Conservation (phyloP, 2,113 vertebrate genomes). For the Ornithorhynchus anatinus region DNA sequence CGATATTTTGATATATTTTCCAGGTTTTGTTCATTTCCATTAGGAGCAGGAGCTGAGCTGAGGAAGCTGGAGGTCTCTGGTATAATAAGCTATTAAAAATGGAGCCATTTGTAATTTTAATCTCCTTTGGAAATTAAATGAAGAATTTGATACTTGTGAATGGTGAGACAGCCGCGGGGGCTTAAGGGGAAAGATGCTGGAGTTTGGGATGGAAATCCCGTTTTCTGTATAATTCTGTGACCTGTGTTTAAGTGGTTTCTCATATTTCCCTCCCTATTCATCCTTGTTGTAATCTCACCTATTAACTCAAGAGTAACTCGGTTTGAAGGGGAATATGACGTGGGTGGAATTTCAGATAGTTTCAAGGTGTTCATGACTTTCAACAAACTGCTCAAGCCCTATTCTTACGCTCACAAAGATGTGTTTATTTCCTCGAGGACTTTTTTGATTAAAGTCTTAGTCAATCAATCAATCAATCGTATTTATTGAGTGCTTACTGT, state of each 20-base stretch:
- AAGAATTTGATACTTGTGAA: conserved; percentile 22
- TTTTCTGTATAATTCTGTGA: conserved; percentile 5
- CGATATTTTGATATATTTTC: not conserved
- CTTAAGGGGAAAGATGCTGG: not conserved
- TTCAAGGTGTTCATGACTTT: conserved; percentile 59
- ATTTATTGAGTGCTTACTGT: too few species aligned
- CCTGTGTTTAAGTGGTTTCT: conserved; percentile 12
- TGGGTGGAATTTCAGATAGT: conserved; percentile 39
- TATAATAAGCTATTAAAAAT: not conserved
- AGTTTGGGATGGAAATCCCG: conserved; percentile 1
- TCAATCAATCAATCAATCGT: too few species aligned
- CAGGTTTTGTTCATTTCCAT: not conserved
- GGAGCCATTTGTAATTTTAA: not conserved
- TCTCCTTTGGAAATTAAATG: not conserved
- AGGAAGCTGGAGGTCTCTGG: not conserved
- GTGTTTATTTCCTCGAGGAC: conserved; percentile 41
- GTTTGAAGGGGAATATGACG: conserved; percentile 4
- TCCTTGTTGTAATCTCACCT: conserved; percentile 23
- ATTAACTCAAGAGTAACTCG: conserved; percentile 27
- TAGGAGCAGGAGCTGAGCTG: not conserved
- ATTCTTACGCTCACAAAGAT: conserved; percentile 41
- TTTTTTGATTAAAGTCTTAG: conserved; percentile 54
- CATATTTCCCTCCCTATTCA: not conserved
- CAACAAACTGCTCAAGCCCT: conserved; percentile 45
- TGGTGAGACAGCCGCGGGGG: not conserved